Percentiles rank a stretch among this genome's conserved stretches.
Evolutionary conservation across 2,797 vertebrate species (phyloP).

Genomic region (Ispidina picta): DNA sequence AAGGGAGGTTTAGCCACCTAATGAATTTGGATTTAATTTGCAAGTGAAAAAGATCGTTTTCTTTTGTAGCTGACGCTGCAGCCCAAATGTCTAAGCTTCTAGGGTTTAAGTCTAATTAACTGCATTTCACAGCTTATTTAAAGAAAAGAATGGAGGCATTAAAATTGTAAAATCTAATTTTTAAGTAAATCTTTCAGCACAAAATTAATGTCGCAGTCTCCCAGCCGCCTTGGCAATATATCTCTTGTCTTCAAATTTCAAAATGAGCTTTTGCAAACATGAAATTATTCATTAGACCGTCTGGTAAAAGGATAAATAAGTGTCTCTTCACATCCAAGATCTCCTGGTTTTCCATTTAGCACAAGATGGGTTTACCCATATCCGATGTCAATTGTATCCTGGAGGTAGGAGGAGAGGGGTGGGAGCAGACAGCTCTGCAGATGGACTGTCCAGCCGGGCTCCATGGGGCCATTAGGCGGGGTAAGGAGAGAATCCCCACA

Average conservation of each 20-base stretch:
- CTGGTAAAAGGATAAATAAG: conserved; percentile 84
- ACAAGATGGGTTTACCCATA: conserved; percentile 47
- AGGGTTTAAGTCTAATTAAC: conserved; percentile 86
- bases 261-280: conserved; percentile 85
- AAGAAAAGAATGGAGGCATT: conserved; percentile 86
- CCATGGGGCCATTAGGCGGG: accelerated
- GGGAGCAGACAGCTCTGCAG: accelerated
- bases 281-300: conserved; percentile 85
- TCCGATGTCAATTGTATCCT: background rate
- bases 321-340: conserved; percentile 78
- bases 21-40: conserved; percentile 82
- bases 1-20: conserved; percentile 54
- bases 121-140: conserved; percentile 85
- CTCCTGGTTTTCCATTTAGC: conserved; percentile 69
- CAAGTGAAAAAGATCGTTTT: conserved; percentile 81
- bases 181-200: conserved; percentile 86
- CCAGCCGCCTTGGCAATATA: conserved; percentile 80
- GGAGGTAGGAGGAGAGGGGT: background rate
- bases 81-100: conserved; percentile 81
- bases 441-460: background rate
- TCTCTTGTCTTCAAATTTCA: conserved; percentile 84
- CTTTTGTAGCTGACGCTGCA: conserved; percentile 81
- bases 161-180: conserved; percentile 86
- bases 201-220: conserved; percentile 82
- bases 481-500: background rate